phyloP scores from a whole-genome alignment of 1,140 invertebrate genomes.

The Ctenoplectra terminalis region DNA sequence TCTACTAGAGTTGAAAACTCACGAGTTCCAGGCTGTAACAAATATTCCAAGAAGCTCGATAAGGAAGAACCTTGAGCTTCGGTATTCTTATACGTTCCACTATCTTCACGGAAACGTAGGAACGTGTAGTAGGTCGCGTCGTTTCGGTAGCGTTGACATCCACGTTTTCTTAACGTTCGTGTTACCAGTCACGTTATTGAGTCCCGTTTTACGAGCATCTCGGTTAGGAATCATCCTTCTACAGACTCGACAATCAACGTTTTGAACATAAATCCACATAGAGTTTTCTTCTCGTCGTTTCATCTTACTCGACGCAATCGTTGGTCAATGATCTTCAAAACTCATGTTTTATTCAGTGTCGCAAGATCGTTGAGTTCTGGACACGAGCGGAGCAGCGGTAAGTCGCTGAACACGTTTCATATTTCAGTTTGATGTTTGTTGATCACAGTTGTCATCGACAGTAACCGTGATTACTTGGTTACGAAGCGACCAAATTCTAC shows the following conservation, averaged over 20 bases:
- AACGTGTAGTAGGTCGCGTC: not conserved
- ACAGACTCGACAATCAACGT: not conserved
- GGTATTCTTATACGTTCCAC: too few relatives aligned
- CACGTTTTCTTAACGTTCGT: not conserved
- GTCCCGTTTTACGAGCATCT: not conserved
- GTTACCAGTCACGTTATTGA: conserved; percentile 20
- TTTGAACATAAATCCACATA: not conserved
- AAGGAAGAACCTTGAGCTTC: not conserved
- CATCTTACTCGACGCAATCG: not conserved
- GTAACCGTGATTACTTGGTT: not conserved
- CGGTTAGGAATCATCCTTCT: not conserved
- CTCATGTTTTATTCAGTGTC: too few relatives aligned
- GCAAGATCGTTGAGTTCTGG: not conserved
- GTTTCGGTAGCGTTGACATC: not conserved
- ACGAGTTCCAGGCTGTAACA: too few relatives aligned
- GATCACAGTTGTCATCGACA: not conserved
- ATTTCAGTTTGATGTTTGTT: conserved; percentile 12
- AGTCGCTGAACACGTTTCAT: conserved; percentile 31
- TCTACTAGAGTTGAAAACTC: too few relatives aligned
- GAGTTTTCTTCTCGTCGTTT: not conserved
- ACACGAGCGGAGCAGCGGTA: conserved; percentile 6
- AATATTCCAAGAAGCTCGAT: not conserved
- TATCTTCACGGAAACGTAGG: not conserved
- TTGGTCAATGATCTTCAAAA: not conserved
- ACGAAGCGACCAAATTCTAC: not conserved